Percentiles rank a stretch among this genome's conserved stretches.
phyloP scores from a whole-genome alignment of 2,797 vertebrate genomes.

The Spheniscus humboldti region DNA sequence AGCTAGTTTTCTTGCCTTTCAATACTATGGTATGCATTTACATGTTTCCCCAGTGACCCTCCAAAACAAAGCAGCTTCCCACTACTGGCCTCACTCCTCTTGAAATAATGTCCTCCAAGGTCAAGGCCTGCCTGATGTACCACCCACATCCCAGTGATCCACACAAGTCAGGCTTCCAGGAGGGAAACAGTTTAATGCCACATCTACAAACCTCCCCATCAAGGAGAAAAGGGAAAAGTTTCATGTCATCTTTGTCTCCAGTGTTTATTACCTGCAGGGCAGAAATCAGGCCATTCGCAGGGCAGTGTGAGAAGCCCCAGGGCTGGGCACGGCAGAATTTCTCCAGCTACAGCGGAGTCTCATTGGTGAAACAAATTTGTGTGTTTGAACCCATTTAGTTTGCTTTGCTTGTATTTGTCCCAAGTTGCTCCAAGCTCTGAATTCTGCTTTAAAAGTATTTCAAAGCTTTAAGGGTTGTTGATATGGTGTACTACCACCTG shows the following conservation, averaged over 20 bases:
- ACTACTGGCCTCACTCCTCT: not conserved
- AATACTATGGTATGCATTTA: not conserved
- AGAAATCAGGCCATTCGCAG: not conserved
- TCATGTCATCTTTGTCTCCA: not conserved
- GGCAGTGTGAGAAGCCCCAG: accelerated
- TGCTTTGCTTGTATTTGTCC: not conserved
- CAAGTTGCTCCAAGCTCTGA: not conserved
- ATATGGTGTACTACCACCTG: not conserved
- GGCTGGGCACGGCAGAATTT: not conserved
- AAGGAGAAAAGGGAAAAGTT: not conserved
- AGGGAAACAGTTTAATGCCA: not conserved
- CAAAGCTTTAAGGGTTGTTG: not conserved
- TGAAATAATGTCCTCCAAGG: not conserved
- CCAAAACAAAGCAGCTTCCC: not conserved
- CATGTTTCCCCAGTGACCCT: not conserved
- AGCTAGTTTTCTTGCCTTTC: not conserved
- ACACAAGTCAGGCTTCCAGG: not conserved
- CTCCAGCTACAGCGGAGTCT: not conserved
- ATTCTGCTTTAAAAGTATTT: not conserved
- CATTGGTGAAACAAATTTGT: not conserved
- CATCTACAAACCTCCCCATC: not conserved
- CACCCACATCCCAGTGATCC: not conserved
- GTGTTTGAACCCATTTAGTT: not conserved
- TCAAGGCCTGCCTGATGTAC: not conserved
- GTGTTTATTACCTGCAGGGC: not conserved